Conservation (phyloP, 2,113 vertebrate genomes). For the Serranochromis macrocephalus region DNA sequence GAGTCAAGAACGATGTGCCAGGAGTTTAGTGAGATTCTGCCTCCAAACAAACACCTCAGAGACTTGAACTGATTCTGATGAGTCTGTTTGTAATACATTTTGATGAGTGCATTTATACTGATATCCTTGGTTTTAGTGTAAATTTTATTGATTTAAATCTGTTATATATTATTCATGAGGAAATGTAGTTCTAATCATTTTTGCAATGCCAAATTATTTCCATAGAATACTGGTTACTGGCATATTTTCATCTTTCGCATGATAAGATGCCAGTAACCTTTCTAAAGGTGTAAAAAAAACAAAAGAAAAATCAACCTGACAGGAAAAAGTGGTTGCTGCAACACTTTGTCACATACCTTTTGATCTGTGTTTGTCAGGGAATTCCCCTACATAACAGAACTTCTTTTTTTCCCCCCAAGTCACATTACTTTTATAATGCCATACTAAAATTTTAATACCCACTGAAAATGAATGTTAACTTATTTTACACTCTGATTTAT, state of each 20-base stretch:
- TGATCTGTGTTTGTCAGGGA: not conserved
- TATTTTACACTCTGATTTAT: not conserved
- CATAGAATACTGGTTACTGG: not conserved
- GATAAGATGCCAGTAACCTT: not conserved
- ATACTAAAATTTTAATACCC: not conserved
- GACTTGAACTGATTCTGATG: not conserved
- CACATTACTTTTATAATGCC: not conserved
- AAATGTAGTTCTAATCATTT: not conserved
- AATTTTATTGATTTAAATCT: not conserved
- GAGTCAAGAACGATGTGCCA: not conserved
- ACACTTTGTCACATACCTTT: not conserved
- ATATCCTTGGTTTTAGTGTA: not conserved
- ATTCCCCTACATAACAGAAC: not conserved
- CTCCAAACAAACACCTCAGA: not conserved
- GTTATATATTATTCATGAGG: not conserved
- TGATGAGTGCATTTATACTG: not conserved
- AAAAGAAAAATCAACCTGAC: not conserved
- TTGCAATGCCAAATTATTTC: not conserved
- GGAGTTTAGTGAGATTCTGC: not conserved
- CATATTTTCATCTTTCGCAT: not conserved
- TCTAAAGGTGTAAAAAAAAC: not conserved
- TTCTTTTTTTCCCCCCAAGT: rapidly evolving
- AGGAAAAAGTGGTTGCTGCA: not conserved
- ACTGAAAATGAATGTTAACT: not conserved
- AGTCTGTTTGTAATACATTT: not conserved